Percentiles rank a stretch among this genome's conserved stretches.
Evolutionary conservation across 1,140 invertebrate species (phyloP).

Genomic region (Drosophila arawakana): DNA sequence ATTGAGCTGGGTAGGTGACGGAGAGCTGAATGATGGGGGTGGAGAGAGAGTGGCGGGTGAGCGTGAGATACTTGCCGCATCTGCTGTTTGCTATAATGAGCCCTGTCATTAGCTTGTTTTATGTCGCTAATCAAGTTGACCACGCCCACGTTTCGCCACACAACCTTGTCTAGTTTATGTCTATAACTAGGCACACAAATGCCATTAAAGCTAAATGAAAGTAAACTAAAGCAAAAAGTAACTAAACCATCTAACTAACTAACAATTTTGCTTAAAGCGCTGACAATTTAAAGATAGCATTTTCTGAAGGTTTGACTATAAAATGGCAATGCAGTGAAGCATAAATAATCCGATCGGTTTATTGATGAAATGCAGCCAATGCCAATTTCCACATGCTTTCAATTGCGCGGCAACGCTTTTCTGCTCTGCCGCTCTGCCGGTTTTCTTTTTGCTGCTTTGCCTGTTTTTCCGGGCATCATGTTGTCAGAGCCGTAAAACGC

Average conservation of each 20-base stretch:
- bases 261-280: neutral
- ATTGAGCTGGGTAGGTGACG: neutral
- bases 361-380: slow-evolving; percentile 18
- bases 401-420: slow-evolving; percentile 10
- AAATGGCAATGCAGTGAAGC: neutral
- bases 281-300: neutral
- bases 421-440: neutral
- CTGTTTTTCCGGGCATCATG: slow-evolving; percentile 21
- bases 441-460: slow-evolving; percentile 7
- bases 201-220: slow-evolving; percentile 12
- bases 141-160: slow-evolving; percentile 16
- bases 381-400: slow-evolving; percentile 29
- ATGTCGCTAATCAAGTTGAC: slow-evolving; percentile 71
- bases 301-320: neutral
- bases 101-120: slow-evolving; percentile 77
- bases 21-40: neutral
- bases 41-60: neutral
- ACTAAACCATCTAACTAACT: neutral
- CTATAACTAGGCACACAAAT: neutral
- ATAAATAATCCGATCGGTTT: slow-evolving; percentile 19
- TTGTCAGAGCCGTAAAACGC: slow-evolving; percentile 29
- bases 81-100: slow-evolving; percentile 59
- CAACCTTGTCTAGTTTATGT: neutral
- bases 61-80: neutral
- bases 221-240: neutral